These are phyloP conservation scores for Tiphia femorata DNA, from an alignment of 2,888 invertebrate species.

Conservation along the genomic window DNA sequence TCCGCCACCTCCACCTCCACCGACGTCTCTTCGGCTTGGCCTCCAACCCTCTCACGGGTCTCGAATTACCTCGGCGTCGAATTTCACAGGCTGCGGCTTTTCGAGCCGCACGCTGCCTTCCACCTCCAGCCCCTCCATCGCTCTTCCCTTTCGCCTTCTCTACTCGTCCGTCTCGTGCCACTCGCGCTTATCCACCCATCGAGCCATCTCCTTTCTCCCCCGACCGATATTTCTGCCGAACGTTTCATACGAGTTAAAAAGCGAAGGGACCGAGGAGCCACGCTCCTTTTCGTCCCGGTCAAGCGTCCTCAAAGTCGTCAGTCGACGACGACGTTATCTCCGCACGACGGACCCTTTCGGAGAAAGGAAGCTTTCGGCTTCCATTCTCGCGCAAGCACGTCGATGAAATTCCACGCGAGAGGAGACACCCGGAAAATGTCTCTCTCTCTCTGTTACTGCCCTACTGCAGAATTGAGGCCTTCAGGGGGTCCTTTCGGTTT, in stretches of 20 bases:
- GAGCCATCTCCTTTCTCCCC: background rate
- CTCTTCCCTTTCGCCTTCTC: too few species aligned
- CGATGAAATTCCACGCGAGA: slow-evolving; percentile 16
- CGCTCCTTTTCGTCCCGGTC: too few species aligned
- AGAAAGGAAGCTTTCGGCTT: too few species aligned
- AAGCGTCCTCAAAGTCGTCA: background rate
- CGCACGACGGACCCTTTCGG: background rate
- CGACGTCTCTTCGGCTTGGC: slow-evolving; percentile 20
- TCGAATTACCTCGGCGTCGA: slow-evolving; percentile 48
- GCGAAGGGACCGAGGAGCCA: too few species aligned
- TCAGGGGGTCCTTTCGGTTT: too few species aligned
- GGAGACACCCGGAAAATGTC: too few species aligned
- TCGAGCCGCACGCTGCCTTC: slow-evolving; percentile 31
- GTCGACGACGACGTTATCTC: background rate
- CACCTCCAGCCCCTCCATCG: background rate
- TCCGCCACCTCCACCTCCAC: background rate
- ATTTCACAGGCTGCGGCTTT: slow-evolving; percentile 47
- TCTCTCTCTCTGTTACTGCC: too few species aligned
- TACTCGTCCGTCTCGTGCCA: too few species aligned
- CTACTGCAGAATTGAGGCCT: too few species aligned
- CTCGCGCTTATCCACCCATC: too few species aligned
- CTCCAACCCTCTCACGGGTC: slow-evolving; percentile 48
- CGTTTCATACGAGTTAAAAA: too few species aligned
- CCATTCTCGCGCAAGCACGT: slow-evolving; percentile 4
- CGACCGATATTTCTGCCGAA: background rate